These are phyloP conservation scores for Onychorhynchus coronatus DNA, from an alignment of 2,113 vertebrate genomes.

Conservation along the genomic window DNA sequence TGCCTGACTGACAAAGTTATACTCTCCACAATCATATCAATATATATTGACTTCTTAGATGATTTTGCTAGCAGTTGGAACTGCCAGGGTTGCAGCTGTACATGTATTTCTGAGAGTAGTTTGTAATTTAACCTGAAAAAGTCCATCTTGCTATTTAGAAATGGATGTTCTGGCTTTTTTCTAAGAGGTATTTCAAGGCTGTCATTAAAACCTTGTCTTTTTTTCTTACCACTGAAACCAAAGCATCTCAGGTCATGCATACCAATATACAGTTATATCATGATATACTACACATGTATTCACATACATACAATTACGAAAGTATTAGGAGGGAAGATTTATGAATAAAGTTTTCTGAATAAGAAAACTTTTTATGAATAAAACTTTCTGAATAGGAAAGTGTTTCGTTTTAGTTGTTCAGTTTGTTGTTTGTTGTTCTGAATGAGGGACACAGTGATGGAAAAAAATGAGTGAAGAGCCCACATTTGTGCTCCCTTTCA, in stretches of 20 bases:
- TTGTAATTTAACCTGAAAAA: constrained; percentile 4
- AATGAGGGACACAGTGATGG: not conserved
- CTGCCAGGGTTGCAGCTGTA: not conserved
- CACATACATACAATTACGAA: fast-evolving
- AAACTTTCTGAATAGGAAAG: not conserved
- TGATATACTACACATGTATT: not conserved
- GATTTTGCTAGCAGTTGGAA: constrained; percentile 12
- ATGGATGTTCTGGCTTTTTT: not conserved
- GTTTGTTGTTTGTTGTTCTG: too few species aligned
- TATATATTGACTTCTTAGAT: constrained; percentile 37
- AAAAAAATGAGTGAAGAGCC: not conserved
- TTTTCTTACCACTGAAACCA: not conserved
- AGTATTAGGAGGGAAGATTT: not conserved
- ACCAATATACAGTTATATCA: not conserved
- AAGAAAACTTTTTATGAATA: not conserved
- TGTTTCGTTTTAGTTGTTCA: not conserved
- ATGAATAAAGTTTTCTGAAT: not conserved
- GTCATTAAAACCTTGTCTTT: not conserved
- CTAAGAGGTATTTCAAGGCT: not conserved
- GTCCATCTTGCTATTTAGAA: not conserved
- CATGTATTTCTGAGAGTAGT: not conserved
- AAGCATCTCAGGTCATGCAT: not conserved
- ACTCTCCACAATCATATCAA: constrained; percentile 31
- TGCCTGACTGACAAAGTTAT: not conserved
- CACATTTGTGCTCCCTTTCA: not conserved